Evolutionary conservation across 1,140 invertebrate species (phyloP).

Genomic region (Drosophila melanica): DNA sequence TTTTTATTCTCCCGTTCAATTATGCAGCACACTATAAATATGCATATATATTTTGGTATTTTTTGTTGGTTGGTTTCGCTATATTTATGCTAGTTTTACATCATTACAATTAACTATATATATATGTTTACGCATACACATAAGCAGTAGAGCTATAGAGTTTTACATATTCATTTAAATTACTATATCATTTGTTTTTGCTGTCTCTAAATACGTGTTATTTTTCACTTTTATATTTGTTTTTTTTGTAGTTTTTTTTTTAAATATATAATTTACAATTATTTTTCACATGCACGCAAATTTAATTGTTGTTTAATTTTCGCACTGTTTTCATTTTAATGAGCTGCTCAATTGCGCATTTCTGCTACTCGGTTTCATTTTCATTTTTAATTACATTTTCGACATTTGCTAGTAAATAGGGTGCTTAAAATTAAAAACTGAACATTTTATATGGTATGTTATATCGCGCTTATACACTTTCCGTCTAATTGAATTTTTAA

Average conservation of each 20-base stretch:
- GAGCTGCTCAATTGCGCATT: slow-evolving; percentile 42
- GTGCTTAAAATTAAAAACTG: slow-evolving; percentile 52
- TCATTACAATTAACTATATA: slow-evolving; percentile 65
- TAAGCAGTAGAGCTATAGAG: slow-evolving; percentile 52
- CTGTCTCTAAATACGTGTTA: slow-evolving; percentile 42
- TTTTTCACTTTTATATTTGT: slow-evolving; percentile 26
- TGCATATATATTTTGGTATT: slow-evolving; percentile 49
- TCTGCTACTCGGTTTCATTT: slow-evolving; percentile 44
- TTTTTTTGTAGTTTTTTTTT: slow-evolving; percentile 27
- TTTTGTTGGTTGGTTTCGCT: slow-evolving; percentile 22
- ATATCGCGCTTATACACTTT: slow-evolving; percentile 24
- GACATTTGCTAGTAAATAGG: slow-evolving; percentile 59
- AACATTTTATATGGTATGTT: slow-evolving; percentile 42
- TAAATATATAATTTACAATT: slow-evolving; percentile 73
- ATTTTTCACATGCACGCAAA: slow-evolving; percentile 55
- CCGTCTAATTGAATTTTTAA: slow-evolving; percentile 74
- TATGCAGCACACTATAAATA: slow-evolving; percentile 69
- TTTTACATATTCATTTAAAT: slow-evolving; percentile 59
- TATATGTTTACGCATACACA: slow-evolving; percentile 59
- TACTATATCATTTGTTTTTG: slow-evolving; percentile 49
- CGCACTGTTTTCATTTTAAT: slow-evolving; percentile 68
- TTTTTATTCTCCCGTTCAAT: slow-evolving; percentile 39
- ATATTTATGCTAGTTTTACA: slow-evolving; percentile 67
- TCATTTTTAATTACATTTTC: slow-evolving; percentile 76
- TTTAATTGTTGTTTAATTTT: slow-evolving; percentile 70